These are phyloP conservation scores for Smutsia gigantea DNA, from an alignment of 2,797 vertebrate genomes.

Conservation along the genomic window DNA sequence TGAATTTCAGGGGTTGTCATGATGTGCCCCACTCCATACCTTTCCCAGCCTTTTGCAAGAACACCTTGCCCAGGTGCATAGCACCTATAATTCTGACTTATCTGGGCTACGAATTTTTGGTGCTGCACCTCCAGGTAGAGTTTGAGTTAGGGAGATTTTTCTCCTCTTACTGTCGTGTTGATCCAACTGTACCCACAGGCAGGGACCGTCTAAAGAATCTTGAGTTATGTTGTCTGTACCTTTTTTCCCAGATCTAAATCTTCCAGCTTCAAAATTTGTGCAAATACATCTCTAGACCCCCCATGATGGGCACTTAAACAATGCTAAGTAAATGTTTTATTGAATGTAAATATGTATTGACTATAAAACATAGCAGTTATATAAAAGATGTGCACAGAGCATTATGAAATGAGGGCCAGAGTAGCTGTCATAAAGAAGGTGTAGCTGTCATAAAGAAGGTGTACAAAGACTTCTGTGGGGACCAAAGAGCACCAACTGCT, in stretches of 20 bases:
- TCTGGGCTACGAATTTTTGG: not conserved
- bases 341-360: not conserved
- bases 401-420: not conserved
- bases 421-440: not conserved
- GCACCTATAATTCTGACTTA: not conserved
- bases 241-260: not conserved
- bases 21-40: fast-evolving
- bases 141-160: not conserved
- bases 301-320: not conserved
- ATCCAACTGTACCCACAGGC: not conserved
- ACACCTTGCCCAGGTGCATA: fast-evolving
- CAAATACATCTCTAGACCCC: not conserved
- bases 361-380: not conserved
- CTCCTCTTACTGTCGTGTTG: not conserved
- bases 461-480: not conserved
- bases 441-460: fast-evolving
- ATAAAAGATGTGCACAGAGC: not conserved
- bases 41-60: not conserved
- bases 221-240: no score
- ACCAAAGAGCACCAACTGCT: not conserved
- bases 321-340: not conserved
- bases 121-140: not conserved
- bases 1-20: not conserved
- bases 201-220: fast-evolving
- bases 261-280: not conserved